Evolutionary conservation across 2,113 vertebrate genomes (phyloP).

Genomic region (Nycticebus coucang): DNA sequence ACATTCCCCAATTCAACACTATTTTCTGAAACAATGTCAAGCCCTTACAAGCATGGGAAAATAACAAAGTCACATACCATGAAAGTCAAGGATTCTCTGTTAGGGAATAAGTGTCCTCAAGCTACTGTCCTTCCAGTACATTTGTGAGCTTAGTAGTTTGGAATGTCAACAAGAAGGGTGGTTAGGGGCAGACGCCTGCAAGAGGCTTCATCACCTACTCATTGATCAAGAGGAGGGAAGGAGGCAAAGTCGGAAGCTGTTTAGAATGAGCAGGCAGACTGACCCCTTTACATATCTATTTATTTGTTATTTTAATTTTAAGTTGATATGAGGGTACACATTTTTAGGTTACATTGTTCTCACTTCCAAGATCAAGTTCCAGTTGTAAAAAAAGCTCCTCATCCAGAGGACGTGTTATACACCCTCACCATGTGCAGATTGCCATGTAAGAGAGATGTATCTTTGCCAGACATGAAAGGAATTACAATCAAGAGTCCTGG

Average conservation of each 20-base stretch:
- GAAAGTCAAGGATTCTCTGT: constrained; percentile 80
- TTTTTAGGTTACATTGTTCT: too few relatives aligned
- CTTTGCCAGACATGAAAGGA: constrained; percentile 77
- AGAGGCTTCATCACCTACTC: constrained; percentile 54
- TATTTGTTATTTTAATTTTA: too few relatives aligned
- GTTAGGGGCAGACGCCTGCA: constrained; percentile 53
- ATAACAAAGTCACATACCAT: constrained; percentile 78
- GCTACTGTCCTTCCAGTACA: constrained; percentile 77
- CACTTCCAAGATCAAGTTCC: too few relatives aligned
- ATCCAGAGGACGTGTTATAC: too few relatives aligned
- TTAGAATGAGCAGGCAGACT: constrained; percentile 70
- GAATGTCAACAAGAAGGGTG: constrained; percentile 77
- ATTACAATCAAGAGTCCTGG: constrained; percentile 80
- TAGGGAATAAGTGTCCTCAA: constrained; percentile 79
- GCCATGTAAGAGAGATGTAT: constrained; percentile 78
- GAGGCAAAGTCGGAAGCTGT: constrained; percentile 72
- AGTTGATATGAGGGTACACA: too few relatives aligned
- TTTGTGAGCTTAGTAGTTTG: constrained; percentile 78
- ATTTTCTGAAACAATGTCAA: constrained; percentile 80
- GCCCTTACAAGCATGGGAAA: constrained; percentile 81
- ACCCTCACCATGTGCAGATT: constrained; percentile 18
- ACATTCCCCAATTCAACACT: constrained; percentile 74
- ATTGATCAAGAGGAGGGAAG: constrained; percentile 69
- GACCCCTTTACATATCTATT: constrained; percentile 64
- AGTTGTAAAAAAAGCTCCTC: too few relatives aligned